Conservation (phyloP, 2,113 vertebrate genomes). For the Anarrhichthys ocellatus region DNA sequence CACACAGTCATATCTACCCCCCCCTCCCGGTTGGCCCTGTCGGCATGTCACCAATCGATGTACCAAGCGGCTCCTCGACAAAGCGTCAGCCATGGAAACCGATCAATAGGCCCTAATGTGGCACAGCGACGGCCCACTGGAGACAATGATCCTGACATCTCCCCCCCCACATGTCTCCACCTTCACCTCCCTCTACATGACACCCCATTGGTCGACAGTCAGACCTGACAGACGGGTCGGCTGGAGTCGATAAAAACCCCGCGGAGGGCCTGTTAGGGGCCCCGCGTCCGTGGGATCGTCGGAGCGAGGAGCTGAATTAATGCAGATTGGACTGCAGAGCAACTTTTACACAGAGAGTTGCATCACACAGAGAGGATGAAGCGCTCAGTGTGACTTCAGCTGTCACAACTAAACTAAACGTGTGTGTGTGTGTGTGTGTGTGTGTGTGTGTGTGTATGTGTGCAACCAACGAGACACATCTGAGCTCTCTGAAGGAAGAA, state of each 20-base stretch:
- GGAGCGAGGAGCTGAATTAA: conserved; percentile 29
- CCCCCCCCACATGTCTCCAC: neutral
- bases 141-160: conserved; percentile 80
- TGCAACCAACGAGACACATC: too few relatives aligned
- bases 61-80: conserved; percentile 75
- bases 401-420: neutral
- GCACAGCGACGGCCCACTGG: conserved; percentile 73
- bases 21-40: conserved; percentile 47
- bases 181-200: conserved; percentile 44
- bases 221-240: conserved; percentile 54
- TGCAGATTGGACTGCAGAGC: conserved; percentile 24
- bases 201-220: conserved; percentile 48
- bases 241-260: conserved; percentile 56
- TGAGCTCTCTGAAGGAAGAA: too few relatives aligned
- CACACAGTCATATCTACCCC: neutral
- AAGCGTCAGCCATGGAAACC: conserved; percentile 75
- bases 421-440: too few relatives aligned
- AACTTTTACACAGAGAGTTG: neutral
- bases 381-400: neutral
- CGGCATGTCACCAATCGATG: conserved; percentile 80
- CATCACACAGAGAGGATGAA: neutral
- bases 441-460: too few relatives aligned
- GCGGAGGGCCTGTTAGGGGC: conserved; percentile 37
- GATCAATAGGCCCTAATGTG: conserved; percentile 84
- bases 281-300: conserved; percentile 17